These are phyloP conservation scores for Achatina immaculata DNA, from an alignment of 1,140 invertebrate genomes.

Conservation along the genomic window DNA sequence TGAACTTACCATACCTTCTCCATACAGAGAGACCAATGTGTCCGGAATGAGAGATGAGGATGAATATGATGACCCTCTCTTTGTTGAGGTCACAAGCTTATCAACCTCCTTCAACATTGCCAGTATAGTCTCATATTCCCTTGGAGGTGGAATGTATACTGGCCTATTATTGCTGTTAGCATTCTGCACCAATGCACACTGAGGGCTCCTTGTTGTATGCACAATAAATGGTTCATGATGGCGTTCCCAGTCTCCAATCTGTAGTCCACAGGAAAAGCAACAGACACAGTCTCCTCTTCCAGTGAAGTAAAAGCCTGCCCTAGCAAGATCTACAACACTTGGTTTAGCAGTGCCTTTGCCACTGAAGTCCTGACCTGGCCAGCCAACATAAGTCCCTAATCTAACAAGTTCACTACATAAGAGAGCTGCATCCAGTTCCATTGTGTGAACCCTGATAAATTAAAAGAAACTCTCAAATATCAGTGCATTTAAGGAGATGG, in stretches of 20 bases:
- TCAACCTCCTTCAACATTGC: conserved; percentile 6
- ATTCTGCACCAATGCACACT: conserved; percentile 21
- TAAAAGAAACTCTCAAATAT: too few relatives aligned
- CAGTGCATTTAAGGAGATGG: too few relatives aligned
- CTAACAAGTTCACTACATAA: conserved; percentile 11
- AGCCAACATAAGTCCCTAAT: conserved; percentile 24
- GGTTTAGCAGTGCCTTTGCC: conserved; percentile 22
- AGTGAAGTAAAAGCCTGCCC: conserved; percentile 31
- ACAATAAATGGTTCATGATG: conserved; percentile 28
- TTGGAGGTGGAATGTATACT: conserved; percentile 6
- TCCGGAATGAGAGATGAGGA: conserved; percentile 7
- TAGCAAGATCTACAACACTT: conserved; percentile 14
- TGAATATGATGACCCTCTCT: neutral
- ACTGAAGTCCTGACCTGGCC: conserved; percentile 22
- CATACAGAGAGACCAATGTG: conserved; percentile 21
- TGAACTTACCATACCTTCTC: conserved; percentile 15
- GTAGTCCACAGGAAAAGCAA: conserved; percentile 26
- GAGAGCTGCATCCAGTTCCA: neutral
- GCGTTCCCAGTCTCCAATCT: conserved; percentile 27
- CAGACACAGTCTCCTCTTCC: conserved; percentile 21
- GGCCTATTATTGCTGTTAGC: neutral
- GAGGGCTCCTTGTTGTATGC: conserved; percentile 33
- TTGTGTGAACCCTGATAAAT: neutral
- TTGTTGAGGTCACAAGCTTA: neutral
- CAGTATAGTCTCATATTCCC: conserved; percentile 10